Evolutionary conservation across 37 sponge, comb jelly and placozoan genomes (phyloP).

Genomic region (Spongia lamella): DNA sequence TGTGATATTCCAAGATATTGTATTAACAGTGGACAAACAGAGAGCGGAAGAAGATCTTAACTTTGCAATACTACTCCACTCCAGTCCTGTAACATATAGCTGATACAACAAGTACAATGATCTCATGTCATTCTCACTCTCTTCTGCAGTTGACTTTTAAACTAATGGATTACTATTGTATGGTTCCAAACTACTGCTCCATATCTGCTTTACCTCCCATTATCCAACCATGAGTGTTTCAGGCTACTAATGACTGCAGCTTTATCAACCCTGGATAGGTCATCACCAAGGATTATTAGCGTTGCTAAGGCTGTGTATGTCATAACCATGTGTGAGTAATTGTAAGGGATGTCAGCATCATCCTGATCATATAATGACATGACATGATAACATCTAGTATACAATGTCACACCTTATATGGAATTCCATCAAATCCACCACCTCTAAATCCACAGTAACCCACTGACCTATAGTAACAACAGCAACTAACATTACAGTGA

Average conservation of each 20-base stretch:
- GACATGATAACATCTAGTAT: too few species aligned
- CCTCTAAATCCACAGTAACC: too few species aligned
- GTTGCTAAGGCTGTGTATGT: conserved; percentile 88
- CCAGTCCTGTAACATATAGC: conserved; percentile 88
- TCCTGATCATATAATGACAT: too few species aligned
- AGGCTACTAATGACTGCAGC: conserved; percentile 65
- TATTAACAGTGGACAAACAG: too few species aligned
- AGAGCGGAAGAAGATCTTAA: too few species aligned
- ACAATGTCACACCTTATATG: too few species aligned
- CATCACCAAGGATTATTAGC: conserved; percentile 92
- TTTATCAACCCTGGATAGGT: conserved; percentile 85
- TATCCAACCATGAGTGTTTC: conserved; percentile 62
- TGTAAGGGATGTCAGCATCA: conserved; percentile 34
- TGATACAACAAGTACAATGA: conserved; percentile 93
- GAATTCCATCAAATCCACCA: too few species aligned
- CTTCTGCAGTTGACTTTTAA: conserved; percentile 59
- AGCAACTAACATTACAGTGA: too few species aligned
- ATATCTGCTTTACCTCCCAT: conserved; percentile 63
- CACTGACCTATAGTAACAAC: too few species aligned
- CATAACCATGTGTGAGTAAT: conserved; percentile 92
- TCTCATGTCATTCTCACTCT: conserved; percentile 89
- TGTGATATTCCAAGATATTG: too few species aligned
- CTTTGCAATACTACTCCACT: conserved; percentile 71
- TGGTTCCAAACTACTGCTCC: too few species aligned
- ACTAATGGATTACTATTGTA: too few species aligned